phyloP scores from a whole-genome alignment of 2,113 vertebrate genomes.

The Salvelinus alpinus region DNA sequence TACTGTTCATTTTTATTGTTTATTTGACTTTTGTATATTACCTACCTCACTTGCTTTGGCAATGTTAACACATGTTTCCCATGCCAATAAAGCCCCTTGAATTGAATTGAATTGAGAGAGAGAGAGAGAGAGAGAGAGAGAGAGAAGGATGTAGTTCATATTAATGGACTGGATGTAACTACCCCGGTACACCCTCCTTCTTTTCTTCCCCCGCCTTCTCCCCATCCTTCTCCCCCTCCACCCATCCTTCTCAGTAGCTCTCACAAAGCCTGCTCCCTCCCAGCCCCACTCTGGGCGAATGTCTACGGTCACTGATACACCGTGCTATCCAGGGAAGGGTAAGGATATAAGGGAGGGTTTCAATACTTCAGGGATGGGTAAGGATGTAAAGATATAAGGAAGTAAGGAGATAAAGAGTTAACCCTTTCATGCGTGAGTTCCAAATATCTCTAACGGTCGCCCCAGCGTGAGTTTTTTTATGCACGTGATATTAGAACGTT shows the following conservation, averaged over 20 bases:
- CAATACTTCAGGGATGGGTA: slow-evolving; percentile 26
- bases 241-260: slow-evolving; percentile 32
- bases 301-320: slow-evolving; percentile 62
- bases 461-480: too few species aligned
- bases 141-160: slow-evolving; percentile 52
- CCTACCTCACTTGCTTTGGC: too few species aligned
- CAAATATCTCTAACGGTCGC: too few species aligned
- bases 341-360: slow-evolving; percentile 49
- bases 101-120: too few species aligned
- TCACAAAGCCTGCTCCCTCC: slow-evolving; percentile 53
- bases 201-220: slow-evolving; percentile 11
- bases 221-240: not conserved
- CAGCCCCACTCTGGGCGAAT: slow-evolving; percentile 43
- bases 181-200: slow-evolving; percentile 35
- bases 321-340: slow-evolving; percentile 22
- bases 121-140: slow-evolving; percentile 42
- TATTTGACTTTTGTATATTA: too few species aligned
- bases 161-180: slow-evolving; percentile 72
- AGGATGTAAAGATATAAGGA: too few species aligned
- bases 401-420: not conserved
- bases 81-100: too few species aligned
- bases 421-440: too few species aligned
- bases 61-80: too few species aligned
- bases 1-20: too few species aligned
- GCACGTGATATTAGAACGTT: too few species aligned